phyloP scores from a whole-genome alignment of 2,797 vertebrate species.

The Sitta carolinensis region DNA sequence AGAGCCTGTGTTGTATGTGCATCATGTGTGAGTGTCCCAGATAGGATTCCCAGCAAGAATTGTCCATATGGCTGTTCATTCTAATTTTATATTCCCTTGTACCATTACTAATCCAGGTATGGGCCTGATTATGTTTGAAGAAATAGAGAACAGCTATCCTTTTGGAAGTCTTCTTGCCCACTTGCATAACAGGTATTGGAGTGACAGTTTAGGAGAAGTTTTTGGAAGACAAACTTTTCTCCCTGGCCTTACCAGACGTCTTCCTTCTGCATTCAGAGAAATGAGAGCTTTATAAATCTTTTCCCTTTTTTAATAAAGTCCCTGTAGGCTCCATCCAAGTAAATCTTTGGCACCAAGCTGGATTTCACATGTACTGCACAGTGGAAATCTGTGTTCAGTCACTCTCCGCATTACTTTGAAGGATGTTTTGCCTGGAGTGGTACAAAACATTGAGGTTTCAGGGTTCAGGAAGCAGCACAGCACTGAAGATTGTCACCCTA shows the following conservation, averaged over 20 bases:
- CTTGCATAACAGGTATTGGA: not conserved
- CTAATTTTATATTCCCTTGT: slow-evolving; percentile 47
- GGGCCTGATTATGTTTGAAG: not conserved
- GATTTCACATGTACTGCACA: not conserved
- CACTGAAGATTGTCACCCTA: not conserved
- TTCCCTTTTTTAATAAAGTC: not conserved
- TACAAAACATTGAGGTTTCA: slow-evolving; percentile 1
- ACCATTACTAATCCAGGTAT: slow-evolving; percentile 15
- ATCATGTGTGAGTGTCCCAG: slow-evolving; percentile 37
- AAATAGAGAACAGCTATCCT: slow-evolving; percentile 9
- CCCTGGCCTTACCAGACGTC: not conserved
- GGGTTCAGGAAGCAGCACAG: not conserved
- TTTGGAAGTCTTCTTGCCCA: not conserved
- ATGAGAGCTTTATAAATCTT: not conserved
- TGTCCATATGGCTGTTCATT: slow-evolving; percentile 32
- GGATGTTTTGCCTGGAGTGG: not conserved
- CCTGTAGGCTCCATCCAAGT: not conserved
- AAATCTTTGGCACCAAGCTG: not conserved
- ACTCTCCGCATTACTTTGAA: not conserved
- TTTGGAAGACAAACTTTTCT: not conserved
- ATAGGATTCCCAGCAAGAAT: slow-evolving; percentile 47
- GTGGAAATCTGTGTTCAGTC: slow-evolving; percentile 34
- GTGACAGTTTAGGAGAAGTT: not conserved
- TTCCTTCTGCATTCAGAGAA: not conserved
- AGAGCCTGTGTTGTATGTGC: not conserved